Percentiles rank a stretch among this genome's conserved stretches.
These are phyloP conservation scores for Coreius guichenoti DNA, from an alignment of 2,797 vertebrate species.

Conservation along the genomic window DNA sequence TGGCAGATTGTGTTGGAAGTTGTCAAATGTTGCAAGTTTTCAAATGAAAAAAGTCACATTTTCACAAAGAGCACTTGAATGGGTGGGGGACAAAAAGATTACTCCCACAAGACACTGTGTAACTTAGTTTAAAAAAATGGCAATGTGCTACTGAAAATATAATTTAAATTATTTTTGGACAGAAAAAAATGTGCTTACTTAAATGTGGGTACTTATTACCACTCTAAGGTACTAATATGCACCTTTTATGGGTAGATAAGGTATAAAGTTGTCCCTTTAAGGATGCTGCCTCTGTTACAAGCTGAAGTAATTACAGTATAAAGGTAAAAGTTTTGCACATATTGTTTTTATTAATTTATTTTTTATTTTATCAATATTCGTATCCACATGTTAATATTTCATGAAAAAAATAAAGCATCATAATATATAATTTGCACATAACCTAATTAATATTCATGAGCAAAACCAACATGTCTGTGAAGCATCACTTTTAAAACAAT, in stretches of 20 bases:
- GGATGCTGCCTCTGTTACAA: not conserved
- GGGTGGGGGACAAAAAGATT: too few species aligned
- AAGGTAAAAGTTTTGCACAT: not conserved
- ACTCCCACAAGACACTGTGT: not conserved
- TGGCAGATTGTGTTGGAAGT: not conserved
- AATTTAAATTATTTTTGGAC: not conserved
- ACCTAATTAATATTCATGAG: not conserved
- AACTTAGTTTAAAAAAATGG: too few species aligned
- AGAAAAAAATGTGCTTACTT: too few species aligned
- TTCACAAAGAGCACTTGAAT: not conserved
- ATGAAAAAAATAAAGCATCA: not conserved
- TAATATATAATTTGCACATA: not conserved
- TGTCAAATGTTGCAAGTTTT: not conserved
- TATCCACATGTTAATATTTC: not conserved
- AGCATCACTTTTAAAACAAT: not conserved
- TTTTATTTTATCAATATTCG: not conserved
- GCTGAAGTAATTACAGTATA: not conserved
- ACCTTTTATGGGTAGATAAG: not conserved
- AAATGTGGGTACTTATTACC: not conserved
- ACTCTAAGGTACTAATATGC: not conserved
- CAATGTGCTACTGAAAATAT: not conserved
- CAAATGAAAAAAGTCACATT: not conserved
- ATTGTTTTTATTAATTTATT: not conserved
- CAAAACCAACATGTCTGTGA: not conserved
- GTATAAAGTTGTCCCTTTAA: not conserved